A percentile compares a stretch with the other conserved stretches of the same genome.
Evolutionary conservation across 1,140 invertebrate species (phyloP).

Genomic region (Asobara japonica): DNA sequence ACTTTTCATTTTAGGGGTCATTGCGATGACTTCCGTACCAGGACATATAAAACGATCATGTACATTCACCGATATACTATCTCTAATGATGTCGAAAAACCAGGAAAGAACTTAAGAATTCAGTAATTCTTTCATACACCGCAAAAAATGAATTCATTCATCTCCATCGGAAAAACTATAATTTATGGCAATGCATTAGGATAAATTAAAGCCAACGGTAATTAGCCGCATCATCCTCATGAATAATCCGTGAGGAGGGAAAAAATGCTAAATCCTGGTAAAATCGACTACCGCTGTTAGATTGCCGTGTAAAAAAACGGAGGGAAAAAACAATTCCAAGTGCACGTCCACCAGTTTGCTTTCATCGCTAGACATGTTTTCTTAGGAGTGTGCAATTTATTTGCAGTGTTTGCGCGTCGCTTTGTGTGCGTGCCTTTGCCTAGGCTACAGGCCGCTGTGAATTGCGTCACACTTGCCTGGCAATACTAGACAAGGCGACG

Average conservation of each 20-base stretch:
- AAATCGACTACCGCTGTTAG: neutral
- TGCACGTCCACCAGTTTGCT: neutral
- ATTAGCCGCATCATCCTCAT: neutral
- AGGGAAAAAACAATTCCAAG: neutral
- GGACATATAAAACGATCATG: no score
- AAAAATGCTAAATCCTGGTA: neutral
- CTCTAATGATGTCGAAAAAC: no score
- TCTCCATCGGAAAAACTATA: neutral
- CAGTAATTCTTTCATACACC: neutral
- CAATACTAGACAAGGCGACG: slow-evolving; percentile 38
- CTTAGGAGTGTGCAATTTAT: slow-evolving; percentile 5
- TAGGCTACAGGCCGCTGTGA: neutral
- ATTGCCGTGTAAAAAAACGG: neutral
- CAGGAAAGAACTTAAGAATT: no score
- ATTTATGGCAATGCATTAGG: neutral
- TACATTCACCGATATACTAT: no score
- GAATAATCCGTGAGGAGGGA: neutral
- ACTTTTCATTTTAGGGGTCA: no score
- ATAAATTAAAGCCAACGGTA: neutral
- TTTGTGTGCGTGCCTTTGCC: slow-evolving; percentile 1
- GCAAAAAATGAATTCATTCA: neutral
- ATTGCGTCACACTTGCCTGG: slow-evolving; percentile 24
- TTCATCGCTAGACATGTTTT: slow-evolving; percentile 2
- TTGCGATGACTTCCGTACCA: no score
- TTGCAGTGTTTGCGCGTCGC: neutral